phyloP scores from a whole-genome alignment of 2,113 vertebrate genomes.

The Brachyistius frenatus region DNA sequence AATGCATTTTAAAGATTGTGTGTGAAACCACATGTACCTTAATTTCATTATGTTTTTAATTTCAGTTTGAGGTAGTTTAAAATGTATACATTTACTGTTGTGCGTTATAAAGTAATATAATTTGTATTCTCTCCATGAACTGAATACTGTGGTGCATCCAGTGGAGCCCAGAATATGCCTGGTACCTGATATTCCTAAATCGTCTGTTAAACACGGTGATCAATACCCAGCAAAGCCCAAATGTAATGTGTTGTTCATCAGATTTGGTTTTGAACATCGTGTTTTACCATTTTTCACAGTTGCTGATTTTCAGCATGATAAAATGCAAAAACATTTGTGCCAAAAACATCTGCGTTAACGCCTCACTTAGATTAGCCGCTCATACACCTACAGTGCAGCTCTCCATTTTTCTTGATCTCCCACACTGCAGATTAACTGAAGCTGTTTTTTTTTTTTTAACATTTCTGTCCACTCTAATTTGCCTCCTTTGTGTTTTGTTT shows the following conservation, averaged over 20 bases:
- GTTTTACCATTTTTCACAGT: not conserved
- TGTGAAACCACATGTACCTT: slow-evolving; percentile 3
- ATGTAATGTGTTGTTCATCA: too few relatives aligned
- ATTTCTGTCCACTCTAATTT: slow-evolving; percentile 21
- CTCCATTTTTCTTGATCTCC: slow-evolving; percentile 36
- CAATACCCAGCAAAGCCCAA: too few relatives aligned
- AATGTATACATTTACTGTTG: not conserved
- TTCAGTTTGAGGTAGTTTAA: not conserved
- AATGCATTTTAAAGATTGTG: slow-evolving; percentile 36
- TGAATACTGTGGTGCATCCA: too few relatives aligned
- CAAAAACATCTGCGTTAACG: slow-evolving; percentile 24
- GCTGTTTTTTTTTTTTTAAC: slow-evolving; percentile 47
- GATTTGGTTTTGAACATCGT: too few relatives aligned
- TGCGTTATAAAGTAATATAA: not conserved
- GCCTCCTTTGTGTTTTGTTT: slow-evolving; percentile 24
- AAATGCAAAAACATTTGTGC: not conserved
- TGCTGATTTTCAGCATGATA: slow-evolving; percentile 1
- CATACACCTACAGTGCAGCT: slow-evolving; percentile 42
- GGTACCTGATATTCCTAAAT: too few relatives aligned
- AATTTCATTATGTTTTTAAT: not conserved
- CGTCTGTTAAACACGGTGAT: too few relatives aligned
- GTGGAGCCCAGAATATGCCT: too few relatives aligned
- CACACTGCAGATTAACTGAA: slow-evolving; percentile 44
- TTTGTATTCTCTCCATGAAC: too few relatives aligned
- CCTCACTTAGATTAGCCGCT: slow-evolving; percentile 5